A percentile compares a stretch with the other conserved stretches of the same genome.
phyloP scores from a whole-genome alignment of 2,797 vertebrate genomes.

The Malurus splendens region DNA sequence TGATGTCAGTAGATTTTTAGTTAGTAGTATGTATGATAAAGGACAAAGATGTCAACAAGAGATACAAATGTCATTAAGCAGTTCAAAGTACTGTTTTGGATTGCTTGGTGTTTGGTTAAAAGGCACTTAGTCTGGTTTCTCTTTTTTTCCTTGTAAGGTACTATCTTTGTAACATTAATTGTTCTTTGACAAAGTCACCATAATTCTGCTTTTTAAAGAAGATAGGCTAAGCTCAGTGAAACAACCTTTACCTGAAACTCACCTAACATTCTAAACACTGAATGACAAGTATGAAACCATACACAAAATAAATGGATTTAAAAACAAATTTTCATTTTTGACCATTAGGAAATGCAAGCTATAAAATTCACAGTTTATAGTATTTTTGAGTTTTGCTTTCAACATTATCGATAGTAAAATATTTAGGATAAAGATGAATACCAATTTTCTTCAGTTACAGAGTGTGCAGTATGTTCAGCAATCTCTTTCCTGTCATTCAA shows the following conservation, averaged over 20 bases:
- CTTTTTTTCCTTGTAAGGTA: background rate
- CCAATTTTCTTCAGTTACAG: constrained; percentile 59
- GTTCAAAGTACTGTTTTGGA: background rate
- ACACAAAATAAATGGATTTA: background rate
- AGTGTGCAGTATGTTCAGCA: background rate
- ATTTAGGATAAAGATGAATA: constrained; percentile 43
- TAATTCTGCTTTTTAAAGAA: background rate
- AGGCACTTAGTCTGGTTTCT: background rate
- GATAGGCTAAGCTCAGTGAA: background rate
- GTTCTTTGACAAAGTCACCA: background rate
- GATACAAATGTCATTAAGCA: background rate
- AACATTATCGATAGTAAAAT: background rate
- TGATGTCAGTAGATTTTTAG: background rate
- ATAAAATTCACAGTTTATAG: background rate
- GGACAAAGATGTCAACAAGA: background rate
- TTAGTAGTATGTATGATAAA: background rate
- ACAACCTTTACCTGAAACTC: background rate
- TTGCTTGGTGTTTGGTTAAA: background rate
- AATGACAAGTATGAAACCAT: background rate
- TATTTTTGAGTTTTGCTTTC: background rate
- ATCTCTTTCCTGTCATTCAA: constrained; percentile 31
- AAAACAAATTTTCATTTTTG: background rate
- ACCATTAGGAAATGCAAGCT: background rate
- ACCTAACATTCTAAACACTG: background rate
- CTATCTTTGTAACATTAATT: background rate